Evolutionary conservation across 1,140 invertebrate genomes (phyloP).

Genomic region (Spodoptera frugiperda): DNA sequence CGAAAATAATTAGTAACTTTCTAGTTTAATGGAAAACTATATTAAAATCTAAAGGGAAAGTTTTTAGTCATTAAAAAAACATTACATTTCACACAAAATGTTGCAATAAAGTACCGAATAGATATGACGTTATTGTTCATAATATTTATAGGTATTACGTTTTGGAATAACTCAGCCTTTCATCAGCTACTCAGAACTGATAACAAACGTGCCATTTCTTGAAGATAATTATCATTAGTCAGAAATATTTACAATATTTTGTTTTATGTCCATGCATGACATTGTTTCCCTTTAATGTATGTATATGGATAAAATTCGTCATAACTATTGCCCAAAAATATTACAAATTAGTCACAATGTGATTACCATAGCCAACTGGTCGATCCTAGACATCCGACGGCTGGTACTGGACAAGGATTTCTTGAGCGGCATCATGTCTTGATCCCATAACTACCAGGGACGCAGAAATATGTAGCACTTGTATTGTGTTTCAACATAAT

Average conservation of each 20-base stretch:
- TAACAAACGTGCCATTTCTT: background rate
- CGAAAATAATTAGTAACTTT: background rate
- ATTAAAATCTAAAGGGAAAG: background rate
- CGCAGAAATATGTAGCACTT: slow-evolving; percentile 58
- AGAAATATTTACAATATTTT: slow-evolving; percentile 13
- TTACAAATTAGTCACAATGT: slow-evolving; percentile 33
- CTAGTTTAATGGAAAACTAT: background rate
- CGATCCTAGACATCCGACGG: slow-evolving; percentile 93
- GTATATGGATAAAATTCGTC: background rate
- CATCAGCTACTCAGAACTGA: background rate
- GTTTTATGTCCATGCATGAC: background rate
- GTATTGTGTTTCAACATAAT: slow-evolving; percentile 54
- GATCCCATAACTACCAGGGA: slow-evolving; percentile 91
- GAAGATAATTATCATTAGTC: background rate
- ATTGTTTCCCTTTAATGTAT: background rate
- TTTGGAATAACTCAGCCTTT: background rate
- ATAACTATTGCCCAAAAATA: slow-evolving; percentile 11
- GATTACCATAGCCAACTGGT: slow-evolving; percentile 89
- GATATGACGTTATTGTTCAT: background rate
- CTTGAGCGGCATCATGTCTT: slow-evolving; percentile 94
- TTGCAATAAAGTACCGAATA: background rate
- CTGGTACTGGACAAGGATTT: slow-evolving; percentile 90
- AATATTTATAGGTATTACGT: background rate
- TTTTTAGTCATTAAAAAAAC: slow-evolving; percentile 6
- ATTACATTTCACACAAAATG: slow-evolving; percentile 15